Evolutionary conservation across 2,888 invertebrate species (phyloP).

Genomic region (Drosophila putrida): DNA sequence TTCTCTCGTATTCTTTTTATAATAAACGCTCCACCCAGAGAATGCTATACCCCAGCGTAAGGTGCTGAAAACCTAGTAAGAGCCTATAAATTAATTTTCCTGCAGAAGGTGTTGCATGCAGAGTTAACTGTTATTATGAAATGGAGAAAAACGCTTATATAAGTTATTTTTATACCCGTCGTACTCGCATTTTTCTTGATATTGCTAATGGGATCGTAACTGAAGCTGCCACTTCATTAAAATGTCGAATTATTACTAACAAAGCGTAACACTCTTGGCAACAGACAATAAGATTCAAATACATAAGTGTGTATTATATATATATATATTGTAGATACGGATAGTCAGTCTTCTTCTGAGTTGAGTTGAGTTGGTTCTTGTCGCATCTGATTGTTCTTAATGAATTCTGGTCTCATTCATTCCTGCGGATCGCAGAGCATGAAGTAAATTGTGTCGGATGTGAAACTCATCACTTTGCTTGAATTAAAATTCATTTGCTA

Average conservation of each 20-base stretch:
- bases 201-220: conserved; percentile 30
- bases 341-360: conserved; percentile 9
- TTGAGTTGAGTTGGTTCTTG: conserved; percentile 28
- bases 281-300: conserved; percentile 29
- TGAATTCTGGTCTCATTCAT: conserved; percentile 74
- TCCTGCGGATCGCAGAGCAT: conserved; percentile 60
- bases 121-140: conserved; percentile 36
- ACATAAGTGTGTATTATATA: conserved; percentile 4
- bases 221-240: conserved; percentile 36
- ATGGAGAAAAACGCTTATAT: conserved; percentile 1
- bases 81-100: conserved; percentile 64
- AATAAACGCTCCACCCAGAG: conserved; percentile 38
- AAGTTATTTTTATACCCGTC: background rate
- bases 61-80: conserved; percentile 70
- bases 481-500: conserved; percentile 75
- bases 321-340: conserved; percentile 7
- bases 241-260: conserved; percentile 59
- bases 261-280: conserved; percentile 71
- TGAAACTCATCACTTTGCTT: conserved; percentile 72
- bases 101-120: conserved; percentile 42
- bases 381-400: conserved; percentile 75
- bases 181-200: conserved; percentile 17
- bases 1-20: conserved; percentile 29
- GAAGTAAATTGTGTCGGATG: conserved; percentile 65
- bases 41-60: conserved; percentile 54